These are phyloP conservation scores for Lordiphosa collinella DNA, from an alignment of 1,140 invertebrate genomes.

Conservation along the genomic window DNA sequence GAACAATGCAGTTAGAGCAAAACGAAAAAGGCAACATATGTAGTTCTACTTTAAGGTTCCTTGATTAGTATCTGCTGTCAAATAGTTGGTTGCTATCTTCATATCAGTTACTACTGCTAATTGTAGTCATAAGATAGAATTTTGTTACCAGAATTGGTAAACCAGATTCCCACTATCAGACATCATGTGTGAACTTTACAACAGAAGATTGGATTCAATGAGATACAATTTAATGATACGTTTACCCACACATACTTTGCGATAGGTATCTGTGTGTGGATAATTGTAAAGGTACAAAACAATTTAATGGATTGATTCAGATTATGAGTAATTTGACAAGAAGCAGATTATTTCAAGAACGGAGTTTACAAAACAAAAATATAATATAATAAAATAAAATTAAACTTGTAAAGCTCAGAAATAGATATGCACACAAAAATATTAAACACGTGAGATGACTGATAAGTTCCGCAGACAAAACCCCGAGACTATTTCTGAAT, in stretches of 20 bases:
- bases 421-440: too few relatives aligned
- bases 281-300: too few relatives aligned
- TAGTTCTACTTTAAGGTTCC: neutral
- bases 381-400: too few relatives aligned
- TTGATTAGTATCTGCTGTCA: constrained; percentile 38
- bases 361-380: too few relatives aligned
- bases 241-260: neutral
- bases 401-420: too few relatives aligned
- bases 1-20: constrained; percentile 14
- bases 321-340: too few relatives aligned
- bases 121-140: constrained; percentile 22
- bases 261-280: neutral
- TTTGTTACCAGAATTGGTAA: constrained; percentile 46
- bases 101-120: constrained; percentile 17
- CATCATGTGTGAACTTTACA: constrained; percentile 51
- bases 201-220: neutral
- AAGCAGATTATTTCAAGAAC: too few relatives aligned
- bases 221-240: neutral
- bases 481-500: too few relatives aligned
- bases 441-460: too few relatives aligned
- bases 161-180: constrained; percentile 50
- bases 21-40: neutral
- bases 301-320: too few relatives aligned
- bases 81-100: constrained; percentile 18
- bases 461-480: too few relatives aligned